phyloP scores from a whole-genome alignment of 1,140 invertebrate species.

The Drosophila quadrilineata region DNA sequence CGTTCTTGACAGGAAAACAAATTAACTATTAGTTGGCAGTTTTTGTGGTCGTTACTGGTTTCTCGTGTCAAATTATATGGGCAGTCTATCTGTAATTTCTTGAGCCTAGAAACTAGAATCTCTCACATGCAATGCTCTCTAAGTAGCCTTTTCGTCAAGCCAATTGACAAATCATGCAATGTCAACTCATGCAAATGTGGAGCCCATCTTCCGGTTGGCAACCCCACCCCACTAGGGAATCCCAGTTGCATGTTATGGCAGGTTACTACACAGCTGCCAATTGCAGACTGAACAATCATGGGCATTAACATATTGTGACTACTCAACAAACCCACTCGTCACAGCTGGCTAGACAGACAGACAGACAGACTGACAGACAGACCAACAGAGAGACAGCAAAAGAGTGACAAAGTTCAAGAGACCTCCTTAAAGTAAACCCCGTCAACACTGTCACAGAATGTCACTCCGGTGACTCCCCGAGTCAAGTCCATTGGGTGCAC shows the following conservation, averaged over 20 bases:
- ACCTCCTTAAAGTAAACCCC: not conserved
- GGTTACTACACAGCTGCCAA: no score
- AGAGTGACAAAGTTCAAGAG: not conserved
- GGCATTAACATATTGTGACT: not conserved
- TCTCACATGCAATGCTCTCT: not conserved
- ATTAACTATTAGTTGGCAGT: no score
- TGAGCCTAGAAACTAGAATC: not conserved
- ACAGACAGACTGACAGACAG: not conserved
- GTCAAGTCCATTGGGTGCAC: not conserved
- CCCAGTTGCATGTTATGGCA: slow-evolving; percentile 1
- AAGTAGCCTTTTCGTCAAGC: not conserved
- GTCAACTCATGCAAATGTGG: no score
- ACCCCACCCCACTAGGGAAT: not conserved
- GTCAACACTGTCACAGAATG: not conserved
- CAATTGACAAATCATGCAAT: slow-evolving; percentile 9
- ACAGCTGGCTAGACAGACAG: not conserved
- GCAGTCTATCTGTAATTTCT: not conserved
- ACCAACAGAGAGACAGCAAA: not conserved
- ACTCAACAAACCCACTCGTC: not conserved
- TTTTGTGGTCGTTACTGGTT: no score
- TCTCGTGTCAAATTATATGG: not conserved
- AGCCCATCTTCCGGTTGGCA: not conserved
- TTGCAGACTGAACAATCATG: no score
- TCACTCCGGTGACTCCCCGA: not conserved
- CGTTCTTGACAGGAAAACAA: not conserved